Evolutionary conservation across 2,888 invertebrate species (phyloP), one percentile per base, ranked within the genome.

Genomic region (Chymomyza fuscimana): DNA sequence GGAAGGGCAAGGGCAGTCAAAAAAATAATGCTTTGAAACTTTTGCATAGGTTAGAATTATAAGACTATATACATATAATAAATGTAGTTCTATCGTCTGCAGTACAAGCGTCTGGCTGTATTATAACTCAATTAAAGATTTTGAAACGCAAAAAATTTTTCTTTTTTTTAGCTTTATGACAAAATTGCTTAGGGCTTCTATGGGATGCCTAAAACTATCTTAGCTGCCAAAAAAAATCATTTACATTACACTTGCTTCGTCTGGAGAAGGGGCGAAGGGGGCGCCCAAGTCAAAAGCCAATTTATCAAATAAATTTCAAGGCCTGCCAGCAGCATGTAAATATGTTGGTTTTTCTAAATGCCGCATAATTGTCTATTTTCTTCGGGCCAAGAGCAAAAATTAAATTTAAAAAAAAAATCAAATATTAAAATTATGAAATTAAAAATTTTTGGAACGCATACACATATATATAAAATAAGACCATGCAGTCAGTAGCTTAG

Each of bases 281-380:
- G 25, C 25, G 25, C 22, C 58, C 22, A 22, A 58, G 58, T 15
- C 54, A 58, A 58, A 58, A 19, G 25, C 58, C 58, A 58, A 58
- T 19, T 46, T 46, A 46, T 46, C 40, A 46, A 46, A 46, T 46
- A 25, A 25, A 15, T 12, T 58, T 58, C 22, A 29, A 22, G 58
- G 22, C 19, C 7, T 19, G 58, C 58, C 58, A 25, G 25, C 15
- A 58, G 58, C 58, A 58, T 58, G 19, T 58, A 58, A 58, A 58
- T 58, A 19, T 22, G 58, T 58, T 58, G 25, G 58, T 58, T 58
- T 58, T 58, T 58, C 58, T 58, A 58, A 58, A 58, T 58, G 58
- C 58, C 58, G 58, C 25, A 58, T 58, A 58, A 58, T 58, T 58
- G 58, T 7, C 58, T 19, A 58, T 58, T 58, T 29, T 58, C 58